phyloP scores from a whole-genome alignment of 2,797 vertebrate genomes.

The Potorous gilbertii region DNA sequence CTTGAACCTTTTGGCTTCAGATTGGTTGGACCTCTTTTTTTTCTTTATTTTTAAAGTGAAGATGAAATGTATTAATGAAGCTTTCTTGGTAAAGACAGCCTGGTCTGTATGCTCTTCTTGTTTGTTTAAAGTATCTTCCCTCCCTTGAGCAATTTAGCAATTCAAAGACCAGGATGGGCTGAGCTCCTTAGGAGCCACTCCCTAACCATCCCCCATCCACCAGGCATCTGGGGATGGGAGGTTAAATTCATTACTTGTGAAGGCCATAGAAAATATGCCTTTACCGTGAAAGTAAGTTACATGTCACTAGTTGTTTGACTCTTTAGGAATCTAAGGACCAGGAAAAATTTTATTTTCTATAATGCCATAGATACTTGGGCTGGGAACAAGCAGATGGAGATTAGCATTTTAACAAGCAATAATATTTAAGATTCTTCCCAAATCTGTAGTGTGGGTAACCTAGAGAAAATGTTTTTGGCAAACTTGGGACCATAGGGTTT shows the following conservation, averaged over 20 bases:
- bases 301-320: neutral
- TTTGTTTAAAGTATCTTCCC: neutral
- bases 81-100: neutral
- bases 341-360: neutral
- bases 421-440: neutral
- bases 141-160: slow-evolving; percentile 38
- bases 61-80: slow-evolving; percentile 14
- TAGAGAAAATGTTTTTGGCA: neutral
- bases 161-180: neutral
- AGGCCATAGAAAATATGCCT: neutral
- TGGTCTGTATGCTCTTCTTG: slow-evolving; percentile 1
- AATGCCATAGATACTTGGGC: neutral
- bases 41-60: slow-evolving; percentile 39
- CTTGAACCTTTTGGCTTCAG: slow-evolving; percentile 20
- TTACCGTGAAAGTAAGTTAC: neutral
- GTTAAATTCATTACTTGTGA: neutral
- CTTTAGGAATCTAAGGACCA: neutral
- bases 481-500: neutral
- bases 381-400: neutral
- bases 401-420: slow-evolving; percentile 6
- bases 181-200: neutral
- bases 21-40: slow-evolving; percentile 7
- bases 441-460: neutral
- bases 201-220: neutral
- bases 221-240: neutral